Evolutionary conservation across 2,797 vertebrate species (phyloP).

Genomic region (Platyrinchus mystaceus): DNA sequence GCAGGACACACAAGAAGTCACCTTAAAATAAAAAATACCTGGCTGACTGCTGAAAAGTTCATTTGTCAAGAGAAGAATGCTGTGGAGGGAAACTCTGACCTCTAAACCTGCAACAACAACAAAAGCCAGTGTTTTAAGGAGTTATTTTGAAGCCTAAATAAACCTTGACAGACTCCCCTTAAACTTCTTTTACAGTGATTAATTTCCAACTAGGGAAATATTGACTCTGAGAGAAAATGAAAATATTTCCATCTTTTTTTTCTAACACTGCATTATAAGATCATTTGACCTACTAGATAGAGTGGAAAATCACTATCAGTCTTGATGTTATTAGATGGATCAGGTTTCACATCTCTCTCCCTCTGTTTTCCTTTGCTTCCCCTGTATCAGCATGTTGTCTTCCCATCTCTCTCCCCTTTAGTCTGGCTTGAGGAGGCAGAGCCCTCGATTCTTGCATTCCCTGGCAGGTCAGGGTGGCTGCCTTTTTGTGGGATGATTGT

Average conservation of each 20-base stretch:
- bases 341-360: slow-evolving; percentile 28
- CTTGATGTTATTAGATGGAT: slow-evolving; percentile 24
- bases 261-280: slow-evolving; percentile 21
- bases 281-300: slow-evolving; percentile 51
- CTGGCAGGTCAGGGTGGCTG: background rate
- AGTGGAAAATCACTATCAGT: slow-evolving; percentile 62
- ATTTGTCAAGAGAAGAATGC: slow-evolving; percentile 66
- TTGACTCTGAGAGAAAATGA: slow-evolving; percentile 56
- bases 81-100: slow-evolving; percentile 55
- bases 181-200: slow-evolving; percentile 54
- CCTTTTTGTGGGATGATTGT: background rate
- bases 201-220: slow-evolving; percentile 57
- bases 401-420: background rate
- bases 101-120: slow-evolving; percentile 63
- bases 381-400: background rate
- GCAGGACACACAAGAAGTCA: slow-evolving; percentile 61
- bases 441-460: background rate
- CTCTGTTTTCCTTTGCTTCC: slow-evolving; percentile 36
- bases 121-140: slow-evolving; percentile 55
- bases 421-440: background rate
- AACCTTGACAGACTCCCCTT: slow-evolving; percentile 63
- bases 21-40: slow-evolving; percentile 60
- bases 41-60: slow-evolving; percentile 29
- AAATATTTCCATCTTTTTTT: slow-evolving; percentile 62
- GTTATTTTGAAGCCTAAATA: slow-evolving; percentile 64